A percentile compares a stretch with the other conserved stretches of the same genome.
phyloP scores from a whole-genome alignment of 2,888 invertebrate genomes.

The Patella depressa region DNA sequence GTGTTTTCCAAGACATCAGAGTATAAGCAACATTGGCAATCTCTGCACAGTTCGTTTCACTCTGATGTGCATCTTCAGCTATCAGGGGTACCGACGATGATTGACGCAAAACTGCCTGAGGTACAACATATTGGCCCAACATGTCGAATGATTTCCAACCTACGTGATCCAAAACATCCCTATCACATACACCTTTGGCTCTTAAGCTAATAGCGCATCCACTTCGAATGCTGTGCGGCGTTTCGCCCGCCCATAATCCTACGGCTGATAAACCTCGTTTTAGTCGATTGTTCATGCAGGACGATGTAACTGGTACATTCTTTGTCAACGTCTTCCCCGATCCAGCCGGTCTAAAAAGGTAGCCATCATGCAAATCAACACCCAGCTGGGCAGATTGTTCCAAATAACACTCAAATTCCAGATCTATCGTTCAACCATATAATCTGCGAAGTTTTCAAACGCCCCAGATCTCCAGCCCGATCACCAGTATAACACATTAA shows the following conservation, averaged over 20 bases:
- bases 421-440: no score
- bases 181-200: background rate
- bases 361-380: no score
- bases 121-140: background rate
- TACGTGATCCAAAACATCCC: conserved; percentile 12
- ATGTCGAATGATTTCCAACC: conserved; percentile 11
- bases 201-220: conserved; percentile 17
- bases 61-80: background rate
- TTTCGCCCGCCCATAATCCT: conserved; percentile 14
- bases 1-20: background rate
- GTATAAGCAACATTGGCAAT: background rate
- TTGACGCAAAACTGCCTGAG: background rate
- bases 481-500: no score
- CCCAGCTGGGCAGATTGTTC: no score
- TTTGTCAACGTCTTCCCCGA: no score
- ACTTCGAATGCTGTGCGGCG: background rate
- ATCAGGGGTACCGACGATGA: background rate
- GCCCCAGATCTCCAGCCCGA: background rate
- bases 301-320: no score
- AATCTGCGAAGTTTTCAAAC: no score
- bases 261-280: conserved; percentile 5
- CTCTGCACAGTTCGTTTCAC: no score
- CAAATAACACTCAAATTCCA: no score
- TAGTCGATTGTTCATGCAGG: no score
- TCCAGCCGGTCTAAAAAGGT: no score